Evolutionary conservation across 2,113 vertebrate genomes (phyloP).

Genomic region (Bagarius yarrelli): DNA sequence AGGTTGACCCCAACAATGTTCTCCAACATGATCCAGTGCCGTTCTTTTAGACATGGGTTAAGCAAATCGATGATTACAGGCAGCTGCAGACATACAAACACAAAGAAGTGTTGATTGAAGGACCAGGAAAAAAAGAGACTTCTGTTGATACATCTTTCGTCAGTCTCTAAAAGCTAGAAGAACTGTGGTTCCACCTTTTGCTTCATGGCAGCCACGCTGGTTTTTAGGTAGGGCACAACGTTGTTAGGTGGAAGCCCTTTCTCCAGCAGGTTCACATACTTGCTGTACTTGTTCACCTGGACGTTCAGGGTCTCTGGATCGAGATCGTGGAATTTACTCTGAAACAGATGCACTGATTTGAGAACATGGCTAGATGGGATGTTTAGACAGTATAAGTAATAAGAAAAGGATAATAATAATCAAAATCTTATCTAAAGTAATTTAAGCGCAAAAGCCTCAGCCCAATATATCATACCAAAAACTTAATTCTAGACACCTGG

Average conservation of each 20-base stretch:
- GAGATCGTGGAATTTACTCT: constrained; percentile 75
- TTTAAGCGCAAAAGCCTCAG: neutral
- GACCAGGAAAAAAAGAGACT: neutral
- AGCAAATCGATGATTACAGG: constrained; percentile 77
- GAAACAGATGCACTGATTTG: neutral
- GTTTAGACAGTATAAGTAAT: neutral
- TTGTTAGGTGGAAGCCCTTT: constrained; percentile 78
- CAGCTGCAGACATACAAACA: constrained; percentile 61
- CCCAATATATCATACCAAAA: too few relatives aligned
- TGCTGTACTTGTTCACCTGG: constrained; percentile 76
- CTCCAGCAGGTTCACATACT: constrained; percentile 78
- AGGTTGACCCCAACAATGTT: constrained; percentile 65
- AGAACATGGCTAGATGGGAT: neutral
- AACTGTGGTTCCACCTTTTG: constrained; percentile 67
- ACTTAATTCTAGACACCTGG: neutral
- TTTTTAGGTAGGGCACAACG: constrained; percentile 73
- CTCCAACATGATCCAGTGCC: constrained; percentile 76
- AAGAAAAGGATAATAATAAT: neutral
- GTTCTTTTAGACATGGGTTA: constrained; percentile 75
- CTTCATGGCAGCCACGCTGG: constrained; percentile 75
- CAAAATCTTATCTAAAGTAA: neutral
- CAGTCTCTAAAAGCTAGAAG: neutral
- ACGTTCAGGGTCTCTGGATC: constrained; percentile 74
- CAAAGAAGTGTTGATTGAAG: neutral
- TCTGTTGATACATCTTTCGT: neutral